Percentiles rank a stretch among this genome's conserved stretches.
These are phyloP conservation scores for Magallana gigas DNA, from an alignment of 1,140 invertebrate genomes.

Conservation along the genomic window DNA sequence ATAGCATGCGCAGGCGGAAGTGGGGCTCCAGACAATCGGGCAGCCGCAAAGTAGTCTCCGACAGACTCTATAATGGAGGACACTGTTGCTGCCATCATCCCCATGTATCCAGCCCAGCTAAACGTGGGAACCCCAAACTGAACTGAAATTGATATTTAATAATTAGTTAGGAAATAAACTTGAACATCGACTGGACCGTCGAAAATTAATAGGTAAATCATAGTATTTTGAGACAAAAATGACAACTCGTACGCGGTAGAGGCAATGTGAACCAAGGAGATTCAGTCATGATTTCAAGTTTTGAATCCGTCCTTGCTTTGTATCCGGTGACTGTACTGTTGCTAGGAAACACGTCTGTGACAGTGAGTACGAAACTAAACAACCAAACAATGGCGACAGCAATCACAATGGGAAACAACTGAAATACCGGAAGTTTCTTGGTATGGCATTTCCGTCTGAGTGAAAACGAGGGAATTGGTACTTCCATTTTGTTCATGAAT, in stretches of 20 bases:
- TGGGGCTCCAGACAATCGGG: constrained; percentile 87
- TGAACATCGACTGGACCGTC: too few relatives aligned
- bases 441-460: constrained; percentile 48
- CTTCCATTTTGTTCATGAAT: constrained; percentile 53
- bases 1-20: constrained; percentile 88
- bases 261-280: constrained; percentile 91
- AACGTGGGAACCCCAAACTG: constrained; percentile 85
- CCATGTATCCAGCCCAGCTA: constrained; percentile 86
- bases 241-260: constrained; percentile 85
- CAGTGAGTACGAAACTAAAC: constrained; percentile 87
- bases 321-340: constrained; percentile 80
- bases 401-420: constrained; percentile 73
- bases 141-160: constrained; percentile 39
- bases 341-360: constrained; percentile 83
- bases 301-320: constrained; percentile 88
- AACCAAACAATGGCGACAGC: constrained; percentile 90
- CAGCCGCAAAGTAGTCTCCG: constrained; percentile 94
- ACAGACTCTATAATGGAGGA: constrained; percentile 84
- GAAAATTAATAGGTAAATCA: too few relatives aligned
- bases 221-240: too few relatives aligned
- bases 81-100: constrained; percentile 82
- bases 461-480: constrained; percentile 54
- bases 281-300: constrained; percentile 85
- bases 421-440: constrained; percentile 55
- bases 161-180: too few relatives aligned